Evolutionary conservation across 2,888 invertebrate species (phyloP).

Genomic region (Caenorhabditis japonica): DNA sequence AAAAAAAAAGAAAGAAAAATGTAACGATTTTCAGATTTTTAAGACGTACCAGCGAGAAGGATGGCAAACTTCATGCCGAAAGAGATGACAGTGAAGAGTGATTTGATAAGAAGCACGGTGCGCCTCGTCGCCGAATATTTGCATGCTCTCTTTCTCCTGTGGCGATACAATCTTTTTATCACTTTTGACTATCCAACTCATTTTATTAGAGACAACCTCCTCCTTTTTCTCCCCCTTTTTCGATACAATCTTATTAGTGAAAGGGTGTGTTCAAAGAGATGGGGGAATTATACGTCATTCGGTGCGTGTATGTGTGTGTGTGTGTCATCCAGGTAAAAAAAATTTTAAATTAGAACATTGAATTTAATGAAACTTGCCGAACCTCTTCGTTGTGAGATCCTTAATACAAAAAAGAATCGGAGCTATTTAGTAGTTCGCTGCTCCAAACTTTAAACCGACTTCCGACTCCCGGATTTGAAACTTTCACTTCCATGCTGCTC

Average conservation of each 20-base stretch:
- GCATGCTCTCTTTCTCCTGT: conserved; percentile 20
- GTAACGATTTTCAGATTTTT: background rate
- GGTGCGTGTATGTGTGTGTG: no score
- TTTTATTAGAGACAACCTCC: conserved; percentile 40
- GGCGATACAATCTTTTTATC: conserved; percentile 34
- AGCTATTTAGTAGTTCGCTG: no score
- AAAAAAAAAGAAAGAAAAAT: background rate
- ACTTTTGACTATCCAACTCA: conserved; percentile 43
- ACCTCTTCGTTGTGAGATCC: no score
- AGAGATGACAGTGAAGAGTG: conserved; percentile 23
- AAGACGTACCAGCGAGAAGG: conserved; percentile 38
- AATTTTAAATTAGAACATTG: no score
- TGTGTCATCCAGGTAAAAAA: conserved; percentile 16
- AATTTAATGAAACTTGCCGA: no score
- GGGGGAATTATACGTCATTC: conserved; percentile 23
- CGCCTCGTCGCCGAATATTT: conserved; percentile 40
- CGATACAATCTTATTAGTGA: conserved; percentile 52
- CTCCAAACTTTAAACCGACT: no score
- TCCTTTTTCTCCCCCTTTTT: conserved; percentile 34
- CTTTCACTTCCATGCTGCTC: no score
- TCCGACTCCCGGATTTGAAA: no score
- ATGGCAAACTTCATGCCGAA: conserved; percentile 49
- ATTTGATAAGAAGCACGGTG: conserved; percentile 25
- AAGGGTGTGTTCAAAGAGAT: conserved; percentile 43
- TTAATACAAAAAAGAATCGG: no score